A percentile compares a stretch with the other conserved stretches of the same genome.
Evolutionary conservation across 2,888 invertebrate species (phyloP).

Genomic region (Ectemnius lituratus): DNA sequence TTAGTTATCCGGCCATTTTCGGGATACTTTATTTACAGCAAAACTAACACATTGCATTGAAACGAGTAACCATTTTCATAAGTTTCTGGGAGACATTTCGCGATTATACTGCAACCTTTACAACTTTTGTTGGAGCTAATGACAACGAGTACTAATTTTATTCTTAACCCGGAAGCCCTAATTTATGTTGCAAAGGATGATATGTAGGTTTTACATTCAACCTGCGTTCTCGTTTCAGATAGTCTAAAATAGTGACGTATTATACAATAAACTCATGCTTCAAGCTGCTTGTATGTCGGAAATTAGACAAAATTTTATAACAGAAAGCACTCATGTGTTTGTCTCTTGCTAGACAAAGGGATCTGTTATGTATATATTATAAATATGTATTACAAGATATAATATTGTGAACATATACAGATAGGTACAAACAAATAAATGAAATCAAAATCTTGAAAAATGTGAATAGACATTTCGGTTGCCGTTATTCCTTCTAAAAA

Average conservation of each 20-base stretch:
- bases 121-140: too few species aligned
- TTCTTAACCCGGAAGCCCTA: too few species aligned
- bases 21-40: slow-evolving; percentile 20
- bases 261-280: slow-evolving; percentile 37
- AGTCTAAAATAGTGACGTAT: slow-evolving; percentile 17
- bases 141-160: too few species aligned
- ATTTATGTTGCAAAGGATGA: slow-evolving; percentile 15
- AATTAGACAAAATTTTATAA: slow-evolving; percentile 42
- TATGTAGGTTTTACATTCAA: slow-evolving; percentile 11
- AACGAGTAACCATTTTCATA: slow-evolving; percentile 31
- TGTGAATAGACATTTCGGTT: slow-evolving; percentile 17
- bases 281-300: slow-evolving; percentile 37
- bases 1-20: slow-evolving; percentile 26
- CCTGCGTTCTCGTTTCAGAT: slow-evolving; percentile 34
- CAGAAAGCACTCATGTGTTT: slow-evolving; percentile 37
- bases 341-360: slow-evolving; percentile 33
- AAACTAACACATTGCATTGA: slow-evolving; percentile 34
- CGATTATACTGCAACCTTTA: not conserved
- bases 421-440: slow-evolving; percentile 47
- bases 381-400: slow-evolving; percentile 44
- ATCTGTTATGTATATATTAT: slow-evolving; percentile 51
- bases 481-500: slow-evolving; percentile 27
- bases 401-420: slow-evolving; percentile 49
- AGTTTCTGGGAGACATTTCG: slow-evolving; percentile 30
- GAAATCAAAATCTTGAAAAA: slow-evolving; percentile 37